These are phyloP conservation scores for Micromussa lordhowensis DNA, from an alignment of 92 coral and sea anemone species.

Conservation along the genomic window DNA sequence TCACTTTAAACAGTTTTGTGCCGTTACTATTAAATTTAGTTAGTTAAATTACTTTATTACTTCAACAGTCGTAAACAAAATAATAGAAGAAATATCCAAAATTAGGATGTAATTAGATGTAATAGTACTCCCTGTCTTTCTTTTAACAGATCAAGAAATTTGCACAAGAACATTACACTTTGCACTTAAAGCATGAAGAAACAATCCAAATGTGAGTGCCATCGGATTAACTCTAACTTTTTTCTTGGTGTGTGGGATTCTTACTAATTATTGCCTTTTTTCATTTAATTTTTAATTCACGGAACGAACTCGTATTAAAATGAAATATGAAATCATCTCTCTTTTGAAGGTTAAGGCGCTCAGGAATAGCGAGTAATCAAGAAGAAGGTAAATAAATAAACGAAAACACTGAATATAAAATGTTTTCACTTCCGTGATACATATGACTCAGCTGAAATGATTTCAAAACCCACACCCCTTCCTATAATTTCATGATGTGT, in stretches of 20 bases:
- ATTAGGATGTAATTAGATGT: too few species aligned
- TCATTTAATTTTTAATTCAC: background rate
- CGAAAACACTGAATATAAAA: background rate
- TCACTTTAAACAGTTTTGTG: too few species aligned
- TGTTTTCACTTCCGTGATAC: background rate
- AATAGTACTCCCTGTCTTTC: background rate
- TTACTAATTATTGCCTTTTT: too few species aligned
- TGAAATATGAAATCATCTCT: too few species aligned
- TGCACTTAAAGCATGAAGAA: slow-evolving; percentile 21
- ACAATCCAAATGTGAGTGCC: slow-evolving; percentile 13
- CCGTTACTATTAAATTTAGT: too few species aligned
- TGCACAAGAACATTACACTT: slow-evolving; percentile 1
- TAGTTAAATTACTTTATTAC: too few species aligned
- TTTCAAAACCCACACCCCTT: too few species aligned
- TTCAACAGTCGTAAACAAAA: too few species aligned
- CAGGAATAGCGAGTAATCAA: background rate
- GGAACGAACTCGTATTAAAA: background rate
- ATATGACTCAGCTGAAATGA: too few species aligned
- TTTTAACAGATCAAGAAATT: slow-evolving; percentile 14
- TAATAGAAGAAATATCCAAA: background rate
- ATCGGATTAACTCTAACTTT: background rate
- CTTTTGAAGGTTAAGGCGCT: slow-evolving; percentile 13
- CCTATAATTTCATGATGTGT: too few species aligned
- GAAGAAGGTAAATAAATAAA: slow-evolving; percentile 15
- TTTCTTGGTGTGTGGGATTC: too few species aligned